These are phyloP conservation scores for Tragopan temminckii DNA, from an alignment of 2,797 vertebrate genomes.

Conservation along the genomic window DNA sequence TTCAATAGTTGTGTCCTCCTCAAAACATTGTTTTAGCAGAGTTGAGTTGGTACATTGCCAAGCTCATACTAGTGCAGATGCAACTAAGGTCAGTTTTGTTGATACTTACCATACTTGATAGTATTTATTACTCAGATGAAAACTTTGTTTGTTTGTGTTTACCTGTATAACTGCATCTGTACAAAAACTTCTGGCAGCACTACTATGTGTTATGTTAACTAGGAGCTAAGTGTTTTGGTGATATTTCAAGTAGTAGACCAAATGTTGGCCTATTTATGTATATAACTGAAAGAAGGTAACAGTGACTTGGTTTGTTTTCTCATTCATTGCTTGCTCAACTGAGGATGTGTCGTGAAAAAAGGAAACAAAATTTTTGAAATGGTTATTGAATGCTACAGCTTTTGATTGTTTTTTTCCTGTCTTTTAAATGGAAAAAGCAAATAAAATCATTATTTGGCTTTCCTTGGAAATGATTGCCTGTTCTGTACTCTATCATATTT, in stretches of 20 bases:
- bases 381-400: background rate
- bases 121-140: background rate
- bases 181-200: background rate
- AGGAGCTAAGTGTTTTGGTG: background rate
- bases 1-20: rapidly evolving
- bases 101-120: background rate
- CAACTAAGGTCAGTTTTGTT: background rate
- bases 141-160: background rate
- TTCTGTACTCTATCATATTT: conserved; percentile 58
- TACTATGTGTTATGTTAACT: background rate
- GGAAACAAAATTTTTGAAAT: conserved; percentile 37
- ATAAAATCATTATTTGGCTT: conserved; percentile 59
- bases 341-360: conserved; percentile 48
- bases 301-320: conserved; percentile 60
- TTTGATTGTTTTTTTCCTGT: conserved; percentile 25
- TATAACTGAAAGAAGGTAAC: conserved; percentile 47
- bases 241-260: background rate
- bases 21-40: background rate
- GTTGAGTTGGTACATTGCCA: background rate
- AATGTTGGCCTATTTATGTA: background rate
- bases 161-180: background rate
- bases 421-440: conserved; percentile 64
- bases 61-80: background rate
- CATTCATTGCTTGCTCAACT: conserved; percentile 43
- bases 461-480: conserved; percentile 62